phyloP scores from a whole-genome alignment of 1,140 invertebrate species.

The Drosophila asahinai region DNA sequence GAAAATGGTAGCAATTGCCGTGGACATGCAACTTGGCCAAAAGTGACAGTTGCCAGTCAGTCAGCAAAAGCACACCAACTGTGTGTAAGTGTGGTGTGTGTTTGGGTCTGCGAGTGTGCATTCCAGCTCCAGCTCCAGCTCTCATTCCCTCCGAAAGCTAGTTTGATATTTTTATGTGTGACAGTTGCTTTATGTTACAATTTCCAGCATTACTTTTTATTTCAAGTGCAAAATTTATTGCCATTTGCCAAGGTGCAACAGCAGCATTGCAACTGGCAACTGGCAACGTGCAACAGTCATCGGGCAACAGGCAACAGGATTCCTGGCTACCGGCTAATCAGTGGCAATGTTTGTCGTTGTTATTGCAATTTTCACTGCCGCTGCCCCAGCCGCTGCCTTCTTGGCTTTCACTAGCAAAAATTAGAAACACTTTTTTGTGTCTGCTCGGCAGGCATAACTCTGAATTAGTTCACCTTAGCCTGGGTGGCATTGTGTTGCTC shows the following conservation, averaged over 20 bases:
- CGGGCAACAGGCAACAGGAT: slow-evolving; percentile 34
- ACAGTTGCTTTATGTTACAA: slow-evolving; percentile 83
- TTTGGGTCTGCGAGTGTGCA: slow-evolving; percentile 4
- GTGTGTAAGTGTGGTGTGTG: slow-evolving; percentile 2
- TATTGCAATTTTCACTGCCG: slow-evolving; percentile 21
- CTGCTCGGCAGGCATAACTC: slow-evolving; percentile 49
- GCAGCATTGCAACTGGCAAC: slow-evolving; percentile 48
- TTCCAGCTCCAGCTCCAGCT: slow-evolving; percentile 7
- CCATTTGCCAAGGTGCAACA: slow-evolving; percentile 74
- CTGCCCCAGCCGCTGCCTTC: slow-evolving; percentile 24
- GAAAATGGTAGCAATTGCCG: slow-evolving; percentile 81
- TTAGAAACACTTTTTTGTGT: slow-evolving; percentile 50
- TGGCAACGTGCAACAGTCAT: slow-evolving; percentile 42
- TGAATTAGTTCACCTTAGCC: slow-evolving; percentile 52
- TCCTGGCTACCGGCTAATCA: slow-evolving; percentile 60
- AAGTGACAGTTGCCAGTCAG: slow-evolving; percentile 79
- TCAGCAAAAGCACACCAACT: slow-evolving; percentile 46
- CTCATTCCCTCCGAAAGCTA: slow-evolving; percentile 21
- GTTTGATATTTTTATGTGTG: slow-evolving; percentile 80
- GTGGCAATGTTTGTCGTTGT: slow-evolving; percentile 51
- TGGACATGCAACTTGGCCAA: slow-evolving; percentile 75
- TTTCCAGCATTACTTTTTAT: slow-evolving; percentile 81
- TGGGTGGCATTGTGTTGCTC: slow-evolving; percentile 43
- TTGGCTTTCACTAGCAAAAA: slow-evolving; percentile 75
- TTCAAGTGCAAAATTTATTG: slow-evolving; percentile 84